phyloP scores from a whole-genome alignment of 1,140 invertebrate species.

The Diplogasteroides magnus region DNA sequence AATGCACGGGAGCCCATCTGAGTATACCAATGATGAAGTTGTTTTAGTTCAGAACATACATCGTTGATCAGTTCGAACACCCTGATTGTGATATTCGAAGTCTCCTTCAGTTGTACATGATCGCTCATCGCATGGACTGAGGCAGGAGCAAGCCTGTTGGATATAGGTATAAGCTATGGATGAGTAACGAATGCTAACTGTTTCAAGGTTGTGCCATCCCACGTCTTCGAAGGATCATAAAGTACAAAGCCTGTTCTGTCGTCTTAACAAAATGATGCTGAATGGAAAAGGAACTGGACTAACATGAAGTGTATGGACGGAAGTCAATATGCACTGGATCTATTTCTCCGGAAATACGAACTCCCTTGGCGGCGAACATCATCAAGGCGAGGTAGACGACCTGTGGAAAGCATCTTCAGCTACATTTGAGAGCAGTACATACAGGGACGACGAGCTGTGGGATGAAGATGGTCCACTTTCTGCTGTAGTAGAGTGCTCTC shows the following conservation, averaged over 20 bases:
- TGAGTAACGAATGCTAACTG: too few species aligned
- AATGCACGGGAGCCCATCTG: neutral
- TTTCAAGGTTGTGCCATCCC: too few species aligned
- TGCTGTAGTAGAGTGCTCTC: neutral
- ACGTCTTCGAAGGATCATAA: too few species aligned
- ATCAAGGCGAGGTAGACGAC: neutral
- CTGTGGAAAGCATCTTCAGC: too few species aligned
- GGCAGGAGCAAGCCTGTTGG: too few species aligned
- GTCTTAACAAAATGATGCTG: too few species aligned
- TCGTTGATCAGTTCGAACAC: neutral
- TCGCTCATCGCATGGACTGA: neutral
- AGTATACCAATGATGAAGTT: too few species aligned
- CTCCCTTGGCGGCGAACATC: neutral
- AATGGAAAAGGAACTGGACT: too few species aligned
- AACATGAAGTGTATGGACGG: neutral
- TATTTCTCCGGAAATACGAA: neutral
- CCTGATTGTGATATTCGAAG: neutral
- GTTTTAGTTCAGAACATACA: too few species aligned
- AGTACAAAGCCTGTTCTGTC: too few species aligned
- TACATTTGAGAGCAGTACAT: too few species aligned
- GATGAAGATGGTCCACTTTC: neutral
- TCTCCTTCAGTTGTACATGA: neutral
- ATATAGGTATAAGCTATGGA: too few species aligned
- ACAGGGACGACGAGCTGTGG: neutral
- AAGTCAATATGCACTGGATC: neutral